A percentile compares a stretch with the other conserved stretches of the same genome.
phyloP scores from a whole-genome alignment of 2,797 vertebrate genomes.

The Austrolebias charrua region DNA sequence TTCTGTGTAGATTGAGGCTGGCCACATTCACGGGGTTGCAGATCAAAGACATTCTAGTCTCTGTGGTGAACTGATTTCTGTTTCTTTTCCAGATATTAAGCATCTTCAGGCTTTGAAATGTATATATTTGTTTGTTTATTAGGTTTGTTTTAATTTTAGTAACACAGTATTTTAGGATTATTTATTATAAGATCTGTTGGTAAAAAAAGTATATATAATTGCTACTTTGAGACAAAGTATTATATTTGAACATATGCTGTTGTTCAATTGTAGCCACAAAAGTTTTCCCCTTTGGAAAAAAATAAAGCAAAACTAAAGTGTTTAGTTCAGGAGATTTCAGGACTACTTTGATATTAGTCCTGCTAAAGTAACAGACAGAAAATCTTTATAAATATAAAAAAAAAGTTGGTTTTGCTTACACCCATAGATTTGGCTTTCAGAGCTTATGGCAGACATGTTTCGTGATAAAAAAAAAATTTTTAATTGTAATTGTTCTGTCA shows the following conservation, averaged over 20 bases:
- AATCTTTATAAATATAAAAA: no score
- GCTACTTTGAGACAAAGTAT: no score
- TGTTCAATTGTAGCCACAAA: no score
- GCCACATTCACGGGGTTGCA: constrained; percentile 47
- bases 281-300: no score
- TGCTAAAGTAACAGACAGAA: no score
- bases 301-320: no score
- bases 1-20: constrained; percentile 12
- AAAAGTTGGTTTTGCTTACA: not conserved
- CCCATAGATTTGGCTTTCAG: not conserved
- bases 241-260: no score
- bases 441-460: not conserved
- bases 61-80: constrained; percentile 29
- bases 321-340: no score
- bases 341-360: no score
- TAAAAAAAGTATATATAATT: no score
- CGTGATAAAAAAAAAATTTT: no score
- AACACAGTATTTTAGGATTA: not conserved
- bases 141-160: not conserved
- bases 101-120: constrained; percentile 25
- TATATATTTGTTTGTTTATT: constrained; percentile 4
- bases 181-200: no score
- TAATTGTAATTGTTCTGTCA: not conserved
- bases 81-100: constrained; percentile 33
- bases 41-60: constrained; percentile 57